Evolutionary conservation across 37 sponge, comb jelly and placozoan genomes (phyloP), one percentile per base, ranked within the genome.

Genomic region (Beroe forskalii): DNA sequence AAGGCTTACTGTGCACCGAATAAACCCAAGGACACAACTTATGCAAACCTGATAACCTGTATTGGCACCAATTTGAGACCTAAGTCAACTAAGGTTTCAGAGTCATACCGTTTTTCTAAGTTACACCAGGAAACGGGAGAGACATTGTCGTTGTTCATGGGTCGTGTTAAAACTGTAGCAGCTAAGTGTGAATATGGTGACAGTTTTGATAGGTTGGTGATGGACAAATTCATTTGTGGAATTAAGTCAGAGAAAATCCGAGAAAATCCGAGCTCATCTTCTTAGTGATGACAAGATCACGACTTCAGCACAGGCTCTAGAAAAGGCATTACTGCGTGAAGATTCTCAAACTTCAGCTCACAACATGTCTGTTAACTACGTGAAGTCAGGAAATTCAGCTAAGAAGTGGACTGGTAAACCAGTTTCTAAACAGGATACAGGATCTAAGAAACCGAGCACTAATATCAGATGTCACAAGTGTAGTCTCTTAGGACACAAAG

Each of bases 1-100:
- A 64, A 64, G 66, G 25, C 66, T 64, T 64, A 64, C 31, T 64
- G 66, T 64, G 66, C 66, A 30, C 66, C 66, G 6, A 27, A 23
- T 30, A 64, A 64, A 23, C 66, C 66, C 4, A 64, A 64, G 17
- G 66, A 64, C 31, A 64, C 25, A 64, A 64, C 66, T 23, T 64
- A 64, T 27, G 31, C 25, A 27, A 27, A 64, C 30, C 66, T 64
- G 66, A 64, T 27, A 27, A 27, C 4, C 25, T 64, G 25, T 23
- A 30, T 64, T 30, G 25, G 4, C 4, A 64, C 66, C 25, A 64
- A 64, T 27, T 27, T 64, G 66, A 27, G 30, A 64, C 66, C 66
- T 27, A 64, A 64, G 17, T 27, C 31, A 27, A 64, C 25, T 27
- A 30, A 23, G 66, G 66, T 64, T 64, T 64, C 66, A 30, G 66